Evolutionary conservation across 2,888 invertebrate genomes (phyloP).

Genomic region (Drosophila suboccidentalis): DNA sequence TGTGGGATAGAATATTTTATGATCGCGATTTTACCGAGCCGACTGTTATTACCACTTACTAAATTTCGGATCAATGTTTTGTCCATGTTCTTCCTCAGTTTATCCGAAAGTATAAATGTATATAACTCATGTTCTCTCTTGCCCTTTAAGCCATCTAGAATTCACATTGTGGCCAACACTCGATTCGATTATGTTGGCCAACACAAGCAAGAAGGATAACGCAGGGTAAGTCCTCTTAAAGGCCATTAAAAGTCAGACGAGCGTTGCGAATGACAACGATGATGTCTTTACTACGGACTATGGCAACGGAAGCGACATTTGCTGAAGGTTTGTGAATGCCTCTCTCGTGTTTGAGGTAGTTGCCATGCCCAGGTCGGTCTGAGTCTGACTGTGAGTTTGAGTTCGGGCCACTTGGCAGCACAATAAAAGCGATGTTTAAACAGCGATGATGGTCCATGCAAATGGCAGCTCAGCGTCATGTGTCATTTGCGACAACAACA

Average conservation of each 20-base stretch:
- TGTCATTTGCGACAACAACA: conserved; percentile 54
- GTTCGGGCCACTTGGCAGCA: conserved; percentile 37
- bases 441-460: conserved; percentile 48
- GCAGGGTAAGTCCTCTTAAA: conserved; percentile 20
- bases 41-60: not conserved
- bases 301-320: conserved; percentile 42
- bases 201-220: conserved; percentile 22
- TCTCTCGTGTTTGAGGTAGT: conserved; percentile 16
- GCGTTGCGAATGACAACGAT: conserved; percentile 41
- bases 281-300: conserved; percentile 25
- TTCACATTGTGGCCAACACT: conserved; percentile 39
- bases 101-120: not conserved
- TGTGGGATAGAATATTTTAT: too few species aligned
- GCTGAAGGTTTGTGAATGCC: conserved; percentile 18
- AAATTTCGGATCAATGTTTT: not conserved
- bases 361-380: conserved; percentile 1
- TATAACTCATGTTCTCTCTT: conserved; percentile 5
- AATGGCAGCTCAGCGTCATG: conserved; percentile 63
- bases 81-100: not conserved
- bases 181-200: conserved; percentile 53
- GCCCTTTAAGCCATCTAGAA: conserved; percentile 29
- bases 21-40: too few species aligned
- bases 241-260: conserved; percentile 41
- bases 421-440: conserved; percentile 62
- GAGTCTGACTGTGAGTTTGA: conserved; percentile 3